Evolutionary conservation across 30 jellyfish, hydroid and myxozoan genomes (phyloP).

Genomic region (Catostylus mosaicus): DNA sequence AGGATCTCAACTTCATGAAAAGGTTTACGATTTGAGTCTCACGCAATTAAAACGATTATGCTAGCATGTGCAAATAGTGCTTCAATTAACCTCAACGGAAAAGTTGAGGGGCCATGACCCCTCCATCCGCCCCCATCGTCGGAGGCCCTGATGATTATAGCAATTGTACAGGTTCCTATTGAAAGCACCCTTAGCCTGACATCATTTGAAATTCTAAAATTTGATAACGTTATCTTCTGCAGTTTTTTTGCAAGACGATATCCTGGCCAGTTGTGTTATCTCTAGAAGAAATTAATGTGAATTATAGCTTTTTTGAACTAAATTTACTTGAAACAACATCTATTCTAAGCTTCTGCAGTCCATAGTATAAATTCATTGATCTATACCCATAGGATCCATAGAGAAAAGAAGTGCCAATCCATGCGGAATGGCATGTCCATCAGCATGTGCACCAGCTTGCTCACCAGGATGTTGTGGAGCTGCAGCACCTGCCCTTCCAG

Average conservation of each 20-base stretch:
- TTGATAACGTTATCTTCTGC: background rate
- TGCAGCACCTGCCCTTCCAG: slow-evolving; percentile 59
- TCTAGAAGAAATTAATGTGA: background rate
- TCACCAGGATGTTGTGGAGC: slow-evolving; percentile 89
- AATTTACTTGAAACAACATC: background rate
- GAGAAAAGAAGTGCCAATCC: slow-evolving; percentile 88
- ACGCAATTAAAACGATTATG: no score
- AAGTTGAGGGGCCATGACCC: no score
- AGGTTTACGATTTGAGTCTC: no score
- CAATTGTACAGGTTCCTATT: no score
- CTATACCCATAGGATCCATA: slow-evolving; percentile 19
- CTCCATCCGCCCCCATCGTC: no score
- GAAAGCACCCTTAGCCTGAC: no score
- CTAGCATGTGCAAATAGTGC: no score
- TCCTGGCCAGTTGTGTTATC: background rate
- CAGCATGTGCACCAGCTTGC: slow-evolving; percentile 94
- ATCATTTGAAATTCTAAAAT: background rate
- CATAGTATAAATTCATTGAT: background rate
- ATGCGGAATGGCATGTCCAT: slow-evolving; percentile 92
- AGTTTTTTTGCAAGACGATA: no score
- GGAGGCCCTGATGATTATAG: no score
- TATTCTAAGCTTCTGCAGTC: background rate
- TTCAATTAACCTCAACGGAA: no score
- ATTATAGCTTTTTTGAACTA: background rate
- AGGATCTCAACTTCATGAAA: no score